Percentiles rank a stretch among this genome's conserved stretches.
These are phyloP conservation scores for Drosophila austrosaltans DNA, from an alignment of 2,888 invertebrate genomes.

Conservation along the genomic window DNA sequence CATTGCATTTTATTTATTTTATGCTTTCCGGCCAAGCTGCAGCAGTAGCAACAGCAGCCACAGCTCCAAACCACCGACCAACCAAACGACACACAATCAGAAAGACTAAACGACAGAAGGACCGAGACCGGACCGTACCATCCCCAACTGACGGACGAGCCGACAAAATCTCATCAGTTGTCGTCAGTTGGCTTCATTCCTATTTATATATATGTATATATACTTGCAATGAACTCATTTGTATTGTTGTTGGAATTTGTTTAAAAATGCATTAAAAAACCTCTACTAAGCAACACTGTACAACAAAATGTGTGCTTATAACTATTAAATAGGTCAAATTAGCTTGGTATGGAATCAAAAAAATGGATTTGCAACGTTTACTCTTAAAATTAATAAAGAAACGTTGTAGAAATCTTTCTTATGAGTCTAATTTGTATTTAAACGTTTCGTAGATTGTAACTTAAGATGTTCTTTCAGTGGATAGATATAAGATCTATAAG, in stretches of 20 bases:
- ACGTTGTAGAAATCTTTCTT: too few species aligned
- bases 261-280: neutral
- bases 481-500: too few species aligned
- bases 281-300: neutral
- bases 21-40: constrained; percentile 32
- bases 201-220: too few species aligned
- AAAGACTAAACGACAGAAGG: neutral
- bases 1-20: constrained; percentile 34
- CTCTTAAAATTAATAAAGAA: too few species aligned
- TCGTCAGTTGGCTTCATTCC: constrained; percentile 7
- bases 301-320: neutral
- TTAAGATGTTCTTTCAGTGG: too few species aligned
- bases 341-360: too few species aligned
- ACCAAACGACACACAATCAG: neutral
- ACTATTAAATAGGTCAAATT: too few species aligned
- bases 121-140: too few species aligned
- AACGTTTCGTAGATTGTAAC: too few species aligned
- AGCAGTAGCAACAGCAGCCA: constrained; percentile 23
- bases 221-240: neutral
- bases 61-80: neutral
- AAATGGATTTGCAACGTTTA: too few species aligned
- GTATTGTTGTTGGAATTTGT: neutral
- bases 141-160: neutral
- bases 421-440: too few species aligned
- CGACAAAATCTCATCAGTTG: constrained; percentile 9